Conservation (phyloP, 2,797 vertebrate species). For the Eulemur rubriventer region DNA sequence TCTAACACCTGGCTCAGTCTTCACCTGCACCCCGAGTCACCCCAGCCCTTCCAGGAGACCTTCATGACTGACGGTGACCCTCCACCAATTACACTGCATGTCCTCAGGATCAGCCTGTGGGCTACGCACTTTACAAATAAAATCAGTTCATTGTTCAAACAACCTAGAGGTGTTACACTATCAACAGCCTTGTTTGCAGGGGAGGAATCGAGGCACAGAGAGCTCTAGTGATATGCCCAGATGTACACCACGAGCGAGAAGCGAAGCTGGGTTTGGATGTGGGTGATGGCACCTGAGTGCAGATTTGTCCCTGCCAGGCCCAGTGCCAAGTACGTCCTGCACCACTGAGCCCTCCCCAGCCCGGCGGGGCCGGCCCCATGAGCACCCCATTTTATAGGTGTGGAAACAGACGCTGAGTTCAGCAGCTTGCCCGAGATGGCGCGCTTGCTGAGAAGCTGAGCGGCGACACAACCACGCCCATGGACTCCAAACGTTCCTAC, state of each 20-base stretch:
- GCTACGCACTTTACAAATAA: background rate
- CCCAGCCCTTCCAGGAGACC: background rate
- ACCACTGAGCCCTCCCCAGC: background rate
- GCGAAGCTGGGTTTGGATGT: background rate
- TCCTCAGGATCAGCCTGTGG: background rate
- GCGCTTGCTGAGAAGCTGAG: background rate
- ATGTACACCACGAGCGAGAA: background rate
- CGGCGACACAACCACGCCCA: rapidly evolving
- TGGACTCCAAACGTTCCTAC: background rate
- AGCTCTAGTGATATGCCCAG: background rate
- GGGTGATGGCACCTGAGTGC: background rate
- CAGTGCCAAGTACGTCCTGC: background rate
- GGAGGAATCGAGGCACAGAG: background rate
- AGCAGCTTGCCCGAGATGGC: background rate
- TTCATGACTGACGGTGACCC: background rate
- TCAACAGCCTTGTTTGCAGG: background rate
- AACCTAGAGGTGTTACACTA: background rate
- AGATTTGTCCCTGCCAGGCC: background rate
- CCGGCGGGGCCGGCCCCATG: rapidly evolving
- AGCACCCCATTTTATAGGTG: background rate
- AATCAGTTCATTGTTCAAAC: background rate
- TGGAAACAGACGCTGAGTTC: background rate
- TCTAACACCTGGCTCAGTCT: background rate
- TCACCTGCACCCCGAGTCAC: background rate
- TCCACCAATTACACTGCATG: rapidly evolving